phyloP scores from a whole-genome alignment of 2,888 invertebrate genomes.

The Apodemia hepburni region DNA sequence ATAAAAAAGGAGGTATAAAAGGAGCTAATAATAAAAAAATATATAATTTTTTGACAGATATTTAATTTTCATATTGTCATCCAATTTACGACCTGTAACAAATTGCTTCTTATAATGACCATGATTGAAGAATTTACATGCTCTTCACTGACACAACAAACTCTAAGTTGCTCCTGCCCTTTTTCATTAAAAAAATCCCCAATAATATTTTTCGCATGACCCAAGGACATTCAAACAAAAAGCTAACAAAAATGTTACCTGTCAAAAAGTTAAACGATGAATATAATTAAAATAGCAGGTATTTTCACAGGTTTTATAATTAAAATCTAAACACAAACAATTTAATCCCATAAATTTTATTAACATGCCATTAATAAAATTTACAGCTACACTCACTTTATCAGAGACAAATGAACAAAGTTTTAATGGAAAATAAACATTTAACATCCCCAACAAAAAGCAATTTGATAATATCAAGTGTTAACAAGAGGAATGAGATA shows the following conservation, averaged over 20 bases:
- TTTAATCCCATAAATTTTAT: background rate
- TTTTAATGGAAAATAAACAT: conserved; percentile 10
- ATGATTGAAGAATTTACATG: background rate
- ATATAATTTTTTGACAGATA: background rate
- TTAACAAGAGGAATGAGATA: conserved; percentile 11
- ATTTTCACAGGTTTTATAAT: background rate
- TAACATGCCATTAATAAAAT: background rate
- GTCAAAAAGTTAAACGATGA: background rate
- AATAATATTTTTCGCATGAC: too few relatives aligned
- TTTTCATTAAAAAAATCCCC: too few relatives aligned
- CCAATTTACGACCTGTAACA: background rate
- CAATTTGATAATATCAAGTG: conserved; percentile 10
- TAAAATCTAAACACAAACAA: background rate
- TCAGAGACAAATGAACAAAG: conserved; percentile 14
- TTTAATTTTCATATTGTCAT: background rate
- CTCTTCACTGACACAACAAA: background rate
- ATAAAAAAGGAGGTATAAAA: too few relatives aligned
- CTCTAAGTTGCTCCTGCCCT: background rate
- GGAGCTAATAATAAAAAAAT: too few relatives aligned
- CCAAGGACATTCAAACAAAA: too few relatives aligned
- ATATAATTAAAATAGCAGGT: background rate
- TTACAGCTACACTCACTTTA: background rate
- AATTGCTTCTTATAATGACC: background rate
- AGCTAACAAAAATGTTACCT: too few relatives aligned
- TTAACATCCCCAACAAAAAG: conserved; percentile 8